Conservation (phyloP, 2,888 invertebrate species). For the Miltochrista miniata region DNA sequence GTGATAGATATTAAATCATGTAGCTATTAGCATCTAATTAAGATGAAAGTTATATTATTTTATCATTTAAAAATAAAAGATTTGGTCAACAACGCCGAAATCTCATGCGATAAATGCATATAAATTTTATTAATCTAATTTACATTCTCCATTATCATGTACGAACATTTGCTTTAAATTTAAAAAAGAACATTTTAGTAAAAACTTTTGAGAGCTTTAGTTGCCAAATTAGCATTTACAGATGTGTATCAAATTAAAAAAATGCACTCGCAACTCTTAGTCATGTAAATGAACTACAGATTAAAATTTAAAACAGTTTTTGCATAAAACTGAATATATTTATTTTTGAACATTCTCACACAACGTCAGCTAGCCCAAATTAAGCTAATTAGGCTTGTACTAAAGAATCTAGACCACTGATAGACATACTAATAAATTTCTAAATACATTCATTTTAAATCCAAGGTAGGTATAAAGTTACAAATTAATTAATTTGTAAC, state of each 20-base stretch:
- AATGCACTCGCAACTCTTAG: conserved; percentile 11
- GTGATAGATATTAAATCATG: conserved; percentile 39
- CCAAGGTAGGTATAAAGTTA: no score
- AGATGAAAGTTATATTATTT: conserved; percentile 35
- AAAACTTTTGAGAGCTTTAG: conserved; percentile 8
- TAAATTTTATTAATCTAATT: conserved; percentile 34
- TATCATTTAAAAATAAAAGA: conserved; percentile 29
- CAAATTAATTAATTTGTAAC: no score
- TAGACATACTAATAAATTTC: no score
- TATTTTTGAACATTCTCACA: no score
- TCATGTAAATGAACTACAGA: conserved; percentile 25
- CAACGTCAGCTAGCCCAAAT: no score
- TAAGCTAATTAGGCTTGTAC: no score
- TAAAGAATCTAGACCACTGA: no score
- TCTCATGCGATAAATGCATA: conserved; percentile 22
- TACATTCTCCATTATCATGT: no score
- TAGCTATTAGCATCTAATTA: conserved; percentile 40
- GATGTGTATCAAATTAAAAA: conserved; percentile 25
- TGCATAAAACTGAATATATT: no score
- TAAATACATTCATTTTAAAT: no score
- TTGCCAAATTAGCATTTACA: conserved; percentile 27
- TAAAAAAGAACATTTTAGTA: conserved; percentile 21
- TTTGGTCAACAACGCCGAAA: conserved; percentile 16
- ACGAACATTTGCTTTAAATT: no score
- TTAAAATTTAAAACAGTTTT: conserved; percentile 14